These are phyloP conservation scores for Lordiphosa andalusiaca DNA, from an alignment of 2,888 invertebrate genomes.

Conservation along the genomic window DNA sequence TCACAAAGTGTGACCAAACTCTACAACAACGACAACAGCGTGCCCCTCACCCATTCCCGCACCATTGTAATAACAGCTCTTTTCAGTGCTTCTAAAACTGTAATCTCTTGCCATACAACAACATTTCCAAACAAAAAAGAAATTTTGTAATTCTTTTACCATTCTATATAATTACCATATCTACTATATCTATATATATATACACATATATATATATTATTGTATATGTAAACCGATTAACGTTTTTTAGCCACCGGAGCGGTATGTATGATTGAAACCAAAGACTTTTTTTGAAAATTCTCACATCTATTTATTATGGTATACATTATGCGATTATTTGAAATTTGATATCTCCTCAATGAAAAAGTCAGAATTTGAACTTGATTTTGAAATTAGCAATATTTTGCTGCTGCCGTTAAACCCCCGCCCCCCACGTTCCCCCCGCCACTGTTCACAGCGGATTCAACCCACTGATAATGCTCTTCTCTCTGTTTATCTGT, in stretches of 20 bases:
- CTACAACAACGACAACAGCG: too few species aligned
- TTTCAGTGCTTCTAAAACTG: constrained; percentile 72
- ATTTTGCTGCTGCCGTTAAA: background rate
- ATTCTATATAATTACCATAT: constrained; percentile 14
- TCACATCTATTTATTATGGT: constrained; percentile 21
- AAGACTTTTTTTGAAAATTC: constrained; percentile 32
- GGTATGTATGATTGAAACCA: constrained; percentile 63
- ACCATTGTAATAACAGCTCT: constrained; percentile 68
- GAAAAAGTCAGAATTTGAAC: too few species aligned
- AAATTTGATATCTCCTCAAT: background rate
- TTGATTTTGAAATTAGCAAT: too few species aligned
- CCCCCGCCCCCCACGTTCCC: constrained; percentile 9
- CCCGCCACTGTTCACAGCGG: background rate
- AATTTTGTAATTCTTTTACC: constrained; percentile 45
- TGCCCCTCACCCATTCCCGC: background rate
- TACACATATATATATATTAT: constrained; percentile 34
- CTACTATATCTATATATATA: constrained; percentile 25
- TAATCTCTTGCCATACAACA: constrained; percentile 39
- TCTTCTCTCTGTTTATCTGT: constrained; percentile 47
- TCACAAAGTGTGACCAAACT: too few species aligned
- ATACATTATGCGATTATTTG: constrained; percentile 15
- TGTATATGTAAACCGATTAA: constrained; percentile 67
- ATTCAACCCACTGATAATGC: constrained; percentile 24
- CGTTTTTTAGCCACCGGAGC: constrained; percentile 74
- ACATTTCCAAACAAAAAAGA: background rate